Percentiles rank a stretch among this genome's conserved stretches.
phyloP scores from a whole-genome alignment of 2,113 vertebrate genomes.

The Petrocephalus microphthalmus region DNA sequence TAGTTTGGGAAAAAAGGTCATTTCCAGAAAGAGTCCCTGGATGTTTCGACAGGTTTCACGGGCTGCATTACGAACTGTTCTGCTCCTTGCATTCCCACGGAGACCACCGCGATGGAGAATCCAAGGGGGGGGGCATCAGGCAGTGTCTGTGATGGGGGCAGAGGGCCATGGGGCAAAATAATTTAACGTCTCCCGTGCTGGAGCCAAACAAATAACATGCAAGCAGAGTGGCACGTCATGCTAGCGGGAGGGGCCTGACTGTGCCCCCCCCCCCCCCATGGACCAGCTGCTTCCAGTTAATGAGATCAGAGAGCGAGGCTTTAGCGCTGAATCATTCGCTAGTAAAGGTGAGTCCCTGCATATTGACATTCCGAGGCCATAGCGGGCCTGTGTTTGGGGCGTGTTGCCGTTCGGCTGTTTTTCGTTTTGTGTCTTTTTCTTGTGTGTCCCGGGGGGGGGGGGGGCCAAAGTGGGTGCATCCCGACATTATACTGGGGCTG shows the following conservation, averaged over 20 bases:
- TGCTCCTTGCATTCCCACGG: not conserved
- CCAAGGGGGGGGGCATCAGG: not conserved
- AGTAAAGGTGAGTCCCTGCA: slow-evolving; percentile 8
- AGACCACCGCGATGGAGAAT: not conserved
- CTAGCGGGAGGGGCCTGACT: not conserved
- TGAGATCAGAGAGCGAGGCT: not conserved
- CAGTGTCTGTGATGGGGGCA: not conserved
- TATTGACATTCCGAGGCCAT: not conserved
- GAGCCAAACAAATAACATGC: not conserved
- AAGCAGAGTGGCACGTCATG: not conserved
- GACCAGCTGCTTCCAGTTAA: slow-evolving; percentile 24
- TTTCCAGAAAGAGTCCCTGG: not conserved
- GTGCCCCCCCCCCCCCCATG: not conserved
- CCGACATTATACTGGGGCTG: not conserved
- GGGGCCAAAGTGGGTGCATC: not conserved
- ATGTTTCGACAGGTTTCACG: not conserved
- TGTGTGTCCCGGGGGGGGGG: not conserved
- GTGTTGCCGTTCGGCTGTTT: not conserved
- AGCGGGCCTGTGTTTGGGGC: not conserved
- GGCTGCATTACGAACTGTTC: not conserved
- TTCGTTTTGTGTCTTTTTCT: not conserved
- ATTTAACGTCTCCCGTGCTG: not conserved
- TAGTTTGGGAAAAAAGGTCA: not conserved
- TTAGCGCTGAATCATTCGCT: slow-evolving; percentile 15
- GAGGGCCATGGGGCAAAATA: not conserved